A percentile compares a stretch with the other conserved stretches of the same genome.
Evolutionary conservation across 2,113 vertebrate genomes (phyloP).

Genomic region (Peromyscus leucopus): DNA sequence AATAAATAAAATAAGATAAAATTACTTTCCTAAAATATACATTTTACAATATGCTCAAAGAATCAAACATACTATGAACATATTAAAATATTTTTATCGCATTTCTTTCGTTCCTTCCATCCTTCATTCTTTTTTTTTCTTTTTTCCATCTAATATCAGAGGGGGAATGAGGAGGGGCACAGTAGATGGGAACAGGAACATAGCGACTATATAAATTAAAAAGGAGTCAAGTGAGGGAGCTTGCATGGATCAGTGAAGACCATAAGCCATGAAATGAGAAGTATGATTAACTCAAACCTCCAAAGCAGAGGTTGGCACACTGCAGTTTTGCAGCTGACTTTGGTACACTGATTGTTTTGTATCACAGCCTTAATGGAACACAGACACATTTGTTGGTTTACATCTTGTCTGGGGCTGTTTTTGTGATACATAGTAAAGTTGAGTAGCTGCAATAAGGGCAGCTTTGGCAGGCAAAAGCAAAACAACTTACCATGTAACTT

Average conservation of each 20-base stretch:
- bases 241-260: background rate
- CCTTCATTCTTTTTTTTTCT: background rate
- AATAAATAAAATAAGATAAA: background rate
- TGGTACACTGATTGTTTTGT: background rate
- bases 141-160: background rate
- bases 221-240: background rate
- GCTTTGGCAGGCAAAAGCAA: background rate
- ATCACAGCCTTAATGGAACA: conserved; percentile 8
- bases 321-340: background rate
- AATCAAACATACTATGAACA: background rate
- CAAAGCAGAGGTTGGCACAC: background rate
- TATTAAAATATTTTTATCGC: background rate
- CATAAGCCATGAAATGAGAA: background rate
- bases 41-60: background rate
- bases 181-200: background rate
- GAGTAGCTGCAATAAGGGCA: background rate
- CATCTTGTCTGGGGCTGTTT: background rate
- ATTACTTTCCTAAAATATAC: background rate
- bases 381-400: background rate
- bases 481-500: background rate
- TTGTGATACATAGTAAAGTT: background rate
- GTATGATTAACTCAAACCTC: background rate
- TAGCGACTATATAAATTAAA: background rate
- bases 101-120: background rate
- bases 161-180: too few species aligned